Conservation (phyloP, 2,888 invertebrate species). For the Andrena bicolor region DNA sequence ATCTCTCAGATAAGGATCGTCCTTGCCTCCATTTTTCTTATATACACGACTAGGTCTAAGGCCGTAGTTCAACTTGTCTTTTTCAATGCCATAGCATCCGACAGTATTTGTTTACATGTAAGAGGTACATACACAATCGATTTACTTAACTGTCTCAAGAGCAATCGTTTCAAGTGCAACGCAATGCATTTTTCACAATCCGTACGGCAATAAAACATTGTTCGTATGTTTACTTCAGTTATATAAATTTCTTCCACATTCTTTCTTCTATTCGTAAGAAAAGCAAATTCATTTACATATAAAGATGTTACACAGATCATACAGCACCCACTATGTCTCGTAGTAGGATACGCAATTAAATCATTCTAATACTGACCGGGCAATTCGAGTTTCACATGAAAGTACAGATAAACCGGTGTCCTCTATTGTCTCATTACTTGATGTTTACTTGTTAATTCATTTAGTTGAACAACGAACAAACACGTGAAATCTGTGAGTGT, state of each 20-base stretch:
- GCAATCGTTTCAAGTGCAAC: conserved; percentile 17
- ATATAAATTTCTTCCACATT: conserved; percentile 2
- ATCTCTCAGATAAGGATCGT: conserved; percentile 79
- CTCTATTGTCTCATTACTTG: conserved; percentile 5
- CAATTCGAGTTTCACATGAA: conserved; percentile 8
- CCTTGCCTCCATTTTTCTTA: conserved; percentile 77
- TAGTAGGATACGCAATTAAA: conserved; percentile 8
- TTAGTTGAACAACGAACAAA: neutral
- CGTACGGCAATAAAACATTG: conserved; percentile 16
- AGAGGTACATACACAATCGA: conserved; percentile 59
- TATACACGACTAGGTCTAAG: conserved; percentile 84
- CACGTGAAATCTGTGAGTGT: conserved; percentile 6
- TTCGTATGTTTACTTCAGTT: neutral
- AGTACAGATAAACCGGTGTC: conserved; percentile 1
- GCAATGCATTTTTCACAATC: conserved; percentile 13
- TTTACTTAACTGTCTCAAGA: conserved; percentile 15
- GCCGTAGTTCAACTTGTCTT: conserved; percentile 78
- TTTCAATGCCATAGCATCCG: conserved; percentile 55
- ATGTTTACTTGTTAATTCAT: neutral
- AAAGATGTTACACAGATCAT: conserved; percentile 27
- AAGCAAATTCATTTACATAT: conserved; percentile 26
- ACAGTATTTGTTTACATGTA: conserved; percentile 49
- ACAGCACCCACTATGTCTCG: neutral
- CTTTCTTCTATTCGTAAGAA: conserved; percentile 14
- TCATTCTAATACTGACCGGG: conserved; percentile 7